These are phyloP conservation scores for Brachionichthys hirsutus DNA, from an alignment of 2,113 vertebrate genomes.

Conservation along the genomic window DNA sequence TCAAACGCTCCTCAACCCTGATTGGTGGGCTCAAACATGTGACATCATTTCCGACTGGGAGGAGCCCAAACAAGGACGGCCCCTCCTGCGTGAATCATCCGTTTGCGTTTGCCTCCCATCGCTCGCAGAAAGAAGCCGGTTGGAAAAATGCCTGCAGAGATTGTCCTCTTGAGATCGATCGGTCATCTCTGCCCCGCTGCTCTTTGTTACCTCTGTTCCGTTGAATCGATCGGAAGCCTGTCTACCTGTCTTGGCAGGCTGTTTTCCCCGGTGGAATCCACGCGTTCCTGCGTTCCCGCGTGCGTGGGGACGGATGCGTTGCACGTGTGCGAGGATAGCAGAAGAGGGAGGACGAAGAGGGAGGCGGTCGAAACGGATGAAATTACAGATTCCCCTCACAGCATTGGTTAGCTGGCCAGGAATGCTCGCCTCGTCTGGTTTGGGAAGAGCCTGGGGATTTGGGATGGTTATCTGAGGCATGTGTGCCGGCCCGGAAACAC, in stretches of 20 bases:
- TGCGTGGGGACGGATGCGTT: conserved; percentile 12
- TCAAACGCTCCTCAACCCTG: not conserved
- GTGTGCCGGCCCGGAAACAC: conserved; percentile 16
- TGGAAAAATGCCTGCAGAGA: not conserved
- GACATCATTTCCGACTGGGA: conserved; percentile 4
- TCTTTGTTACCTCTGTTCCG: conserved; percentile 10
- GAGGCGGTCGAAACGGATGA: conserved; percentile 54
- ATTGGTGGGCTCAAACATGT: not conserved
- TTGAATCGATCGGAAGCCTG: not conserved
- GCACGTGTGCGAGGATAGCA: conserved; percentile 18
- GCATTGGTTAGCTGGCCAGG: conserved; percentile 59
- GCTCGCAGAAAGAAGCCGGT: not conserved
- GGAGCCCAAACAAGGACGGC: not conserved
- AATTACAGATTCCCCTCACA: conserved; percentile 72
- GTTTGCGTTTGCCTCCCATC: not conserved
- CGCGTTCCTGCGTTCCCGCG: conserved; percentile 2
- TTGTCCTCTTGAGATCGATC: conserved; percentile 1
- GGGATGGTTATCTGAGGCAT: conserved; percentile 45
- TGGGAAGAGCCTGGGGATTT: conserved; percentile 49
- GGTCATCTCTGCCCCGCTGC: not conserved
- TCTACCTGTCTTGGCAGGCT: conserved; percentile 2
- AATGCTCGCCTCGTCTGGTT: conserved; percentile 63
- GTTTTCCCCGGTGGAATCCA: not conserved
- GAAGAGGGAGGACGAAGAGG: conserved; percentile 9
- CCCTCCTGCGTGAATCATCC: not conserved